phyloP scores from a whole-genome alignment of 2,113 vertebrate species.

The Scomber colias region DNA sequence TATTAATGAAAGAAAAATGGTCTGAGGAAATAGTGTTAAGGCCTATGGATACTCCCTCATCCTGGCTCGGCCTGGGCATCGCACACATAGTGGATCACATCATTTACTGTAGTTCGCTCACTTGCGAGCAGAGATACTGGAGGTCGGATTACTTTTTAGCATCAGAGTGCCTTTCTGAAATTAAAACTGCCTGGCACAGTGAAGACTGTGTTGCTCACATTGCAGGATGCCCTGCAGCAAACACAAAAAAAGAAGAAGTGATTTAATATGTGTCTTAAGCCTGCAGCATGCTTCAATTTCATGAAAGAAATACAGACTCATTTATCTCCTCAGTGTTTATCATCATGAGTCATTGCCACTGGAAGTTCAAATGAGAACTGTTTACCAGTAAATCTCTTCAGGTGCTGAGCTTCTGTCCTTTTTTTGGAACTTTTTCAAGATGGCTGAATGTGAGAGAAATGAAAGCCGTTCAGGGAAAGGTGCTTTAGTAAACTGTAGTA shows the following conservation, averaged over 20 bases:
- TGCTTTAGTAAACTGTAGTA: background rate
- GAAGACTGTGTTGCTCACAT: constrained; percentile 13
- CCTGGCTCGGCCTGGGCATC: background rate
- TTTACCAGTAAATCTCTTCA: constrained; percentile 35
- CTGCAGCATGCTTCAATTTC: constrained; percentile 47
- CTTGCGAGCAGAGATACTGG: background rate
- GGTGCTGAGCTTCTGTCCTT: background rate
- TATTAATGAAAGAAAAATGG: constrained; percentile 7
- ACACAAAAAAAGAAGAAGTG: constrained; percentile 25
- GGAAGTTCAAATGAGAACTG: constrained; percentile 37
- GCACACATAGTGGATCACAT: constrained; percentile 13
- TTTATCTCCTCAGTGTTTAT: constrained; percentile 41
- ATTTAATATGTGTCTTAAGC: constrained; percentile 49
- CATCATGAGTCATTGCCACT: constrained; percentile 24
- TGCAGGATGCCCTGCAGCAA: background rate
- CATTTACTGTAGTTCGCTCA: background rate
- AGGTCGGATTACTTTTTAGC: background rate
- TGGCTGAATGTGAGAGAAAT: constrained; percentile 8
- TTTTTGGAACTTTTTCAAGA: constrained; percentile 11
- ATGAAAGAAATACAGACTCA: constrained; percentile 37
- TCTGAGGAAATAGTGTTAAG: constrained; percentile 4
- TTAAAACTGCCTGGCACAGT: background rate
- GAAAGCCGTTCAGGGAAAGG: background rate
- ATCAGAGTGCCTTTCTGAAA: background rate
- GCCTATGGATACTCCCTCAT: background rate